phyloP scores from a whole-genome alignment of 1,140 invertebrate species.

The Halictus rubicundus region DNA sequence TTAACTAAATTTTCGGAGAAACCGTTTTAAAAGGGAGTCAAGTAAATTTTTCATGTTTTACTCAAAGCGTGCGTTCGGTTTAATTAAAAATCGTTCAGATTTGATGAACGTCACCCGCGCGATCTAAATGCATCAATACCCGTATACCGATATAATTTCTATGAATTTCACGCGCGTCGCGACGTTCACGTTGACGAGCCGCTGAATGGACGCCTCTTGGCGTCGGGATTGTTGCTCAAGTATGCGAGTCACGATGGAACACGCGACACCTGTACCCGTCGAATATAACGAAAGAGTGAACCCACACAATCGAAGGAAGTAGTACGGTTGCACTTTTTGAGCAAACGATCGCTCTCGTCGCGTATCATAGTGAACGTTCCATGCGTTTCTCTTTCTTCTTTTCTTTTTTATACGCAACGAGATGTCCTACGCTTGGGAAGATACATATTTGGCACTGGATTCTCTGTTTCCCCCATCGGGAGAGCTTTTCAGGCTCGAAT shows the following conservation, averaged over 20 bases:
- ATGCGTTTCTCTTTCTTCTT: background rate
- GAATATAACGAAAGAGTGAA: constrained; percentile 37
- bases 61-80: background rate
- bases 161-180: constrained; percentile 25
- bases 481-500: constrained; percentile 38
- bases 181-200: constrained; percentile 24
- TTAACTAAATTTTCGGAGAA: too few relatives aligned
- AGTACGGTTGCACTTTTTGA: constrained; percentile 69
- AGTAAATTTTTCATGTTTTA: background rate
- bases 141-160: constrained; percentile 47
- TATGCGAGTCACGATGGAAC: constrained; percentile 16
- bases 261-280: constrained; percentile 31
- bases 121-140: constrained; percentile 39
- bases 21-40: too few relatives aligned
- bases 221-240: background rate
- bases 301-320: constrained; percentile 46
- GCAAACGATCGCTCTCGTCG: constrained; percentile 64
- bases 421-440: constrained; percentile 61
- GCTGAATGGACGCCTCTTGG: background rate
- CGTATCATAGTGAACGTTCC: constrained; percentile 50
- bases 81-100: background rate
- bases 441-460: constrained; percentile 67
- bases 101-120: constrained; percentile 26
- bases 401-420: constrained; percentile 42
- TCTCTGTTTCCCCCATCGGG: constrained; percentile 36